Evolutionary conservation across 2,113 vertebrate genomes (phyloP), one percentile per base, ranked within the genome.

Genomic region (Pterocles burchelli): DNA sequence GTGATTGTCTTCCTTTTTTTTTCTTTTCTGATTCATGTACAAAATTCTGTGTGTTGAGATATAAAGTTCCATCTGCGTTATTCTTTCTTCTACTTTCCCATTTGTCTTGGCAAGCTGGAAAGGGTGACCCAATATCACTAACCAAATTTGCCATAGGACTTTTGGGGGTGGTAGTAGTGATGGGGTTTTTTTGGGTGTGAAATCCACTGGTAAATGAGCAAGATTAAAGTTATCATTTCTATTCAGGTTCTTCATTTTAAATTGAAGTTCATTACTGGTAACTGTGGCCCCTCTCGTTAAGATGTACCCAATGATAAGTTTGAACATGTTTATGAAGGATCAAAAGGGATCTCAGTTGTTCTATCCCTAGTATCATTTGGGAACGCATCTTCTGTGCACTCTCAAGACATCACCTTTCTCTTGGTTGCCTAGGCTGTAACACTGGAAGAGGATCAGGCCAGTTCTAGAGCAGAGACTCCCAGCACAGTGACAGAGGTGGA

Each of bases 401-500:
- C 87, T 88, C 31, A 9, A 70, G 49, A 41, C 6, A 33, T 57
- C 11, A 6, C 24, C 90, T 95, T 88, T 70, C 45, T 95, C 63
- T 87, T 88, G 91, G 5, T 26, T 95, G 68, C 79, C 31, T 89
- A 98, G 98, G 77, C 92, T 59, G 34, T 87, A 17, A 77, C 62
- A 9, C 85, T 91, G 8, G 98, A 98, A 89, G 98, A 98, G 31
- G 97, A 98, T 26, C 97, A 81, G 29, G 88, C 96, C 88, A 97
- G 98, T 87, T 97, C 97, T 10, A 94, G 96, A 67, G 98, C 98
- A 2, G 98, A 98, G 85, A 98, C 98, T 17, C 98, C 98, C 52
- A 98, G 98, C 96, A 98, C 98, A 0, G 97, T 98, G 89, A 98
- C 98, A 3, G 98, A 98, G 70, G 96, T 97, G 4, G 99, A 99